A percentile compares a stretch with the other conserved stretches of the same genome.
Conservation (phyloP, 2,797 vertebrate genomes). For the Hemibagrus guttatus region DNA sequence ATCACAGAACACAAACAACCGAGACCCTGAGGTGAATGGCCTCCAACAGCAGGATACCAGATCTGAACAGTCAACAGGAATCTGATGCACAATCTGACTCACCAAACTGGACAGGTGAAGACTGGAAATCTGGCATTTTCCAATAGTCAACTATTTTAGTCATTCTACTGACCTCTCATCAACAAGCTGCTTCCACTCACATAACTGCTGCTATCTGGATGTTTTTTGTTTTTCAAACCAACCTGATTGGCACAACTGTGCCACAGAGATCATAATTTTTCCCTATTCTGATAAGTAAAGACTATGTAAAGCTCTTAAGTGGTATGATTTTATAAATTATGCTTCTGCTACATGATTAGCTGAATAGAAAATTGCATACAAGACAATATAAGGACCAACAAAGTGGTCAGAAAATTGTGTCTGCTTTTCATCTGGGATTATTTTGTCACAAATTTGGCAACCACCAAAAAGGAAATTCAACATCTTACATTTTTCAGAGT, state of each 20-base stretch:
- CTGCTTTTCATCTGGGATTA: neutral
- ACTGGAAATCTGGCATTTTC: no score
- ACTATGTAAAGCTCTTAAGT: neutral
- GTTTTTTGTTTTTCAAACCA: neutral
- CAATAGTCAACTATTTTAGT: no score
- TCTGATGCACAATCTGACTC: no score
- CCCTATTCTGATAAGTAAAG: neutral
- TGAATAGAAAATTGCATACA: neutral
- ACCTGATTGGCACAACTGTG: no score
- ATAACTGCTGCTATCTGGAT: no score
- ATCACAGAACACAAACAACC: no score
- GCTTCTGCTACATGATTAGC: neutral
- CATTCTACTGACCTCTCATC: no score
- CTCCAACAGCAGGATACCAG: no score
- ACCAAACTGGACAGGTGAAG: no score
- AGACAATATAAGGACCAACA: neutral
- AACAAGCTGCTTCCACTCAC: no score
- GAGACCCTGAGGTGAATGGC: no score
- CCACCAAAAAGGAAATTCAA: neutral
- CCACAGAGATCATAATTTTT: neutral
- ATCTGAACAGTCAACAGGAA: no score
- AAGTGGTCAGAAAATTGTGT: neutral
- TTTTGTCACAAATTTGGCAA: neutral
- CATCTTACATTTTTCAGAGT: neutral
- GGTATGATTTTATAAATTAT: neutral